Conservation (phyloP, 2,888 invertebrate genomes). For the Caenorhabditis becei region DNA sequence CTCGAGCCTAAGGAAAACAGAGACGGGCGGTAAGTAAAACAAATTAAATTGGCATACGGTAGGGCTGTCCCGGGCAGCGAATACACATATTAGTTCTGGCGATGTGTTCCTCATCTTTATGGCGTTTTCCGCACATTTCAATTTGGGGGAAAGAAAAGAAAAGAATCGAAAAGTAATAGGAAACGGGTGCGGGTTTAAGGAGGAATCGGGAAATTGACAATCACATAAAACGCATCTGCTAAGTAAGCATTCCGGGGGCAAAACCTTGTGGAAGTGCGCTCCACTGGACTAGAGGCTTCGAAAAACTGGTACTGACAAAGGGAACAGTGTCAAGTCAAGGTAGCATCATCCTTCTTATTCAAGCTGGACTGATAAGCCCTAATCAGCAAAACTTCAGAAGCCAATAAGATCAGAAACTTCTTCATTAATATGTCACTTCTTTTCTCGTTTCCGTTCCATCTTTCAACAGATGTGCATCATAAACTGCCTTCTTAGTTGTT, state of each 20-base stretch:
- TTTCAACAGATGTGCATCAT: constrained; percentile 10
- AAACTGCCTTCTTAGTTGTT: constrained; percentile 17
- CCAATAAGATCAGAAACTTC: no score
- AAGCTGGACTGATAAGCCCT: no score
- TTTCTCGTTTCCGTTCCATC: background rate
- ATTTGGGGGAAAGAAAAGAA: background rate
- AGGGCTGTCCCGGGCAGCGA: background rate
- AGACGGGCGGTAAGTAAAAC: constrained; percentile 28
- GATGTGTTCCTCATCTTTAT: constrained; percentile 6
- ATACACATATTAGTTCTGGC: constrained; percentile 18
- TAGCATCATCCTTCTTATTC: no score
- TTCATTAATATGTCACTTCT: background rate
- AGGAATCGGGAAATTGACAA: constrained; percentile 12
- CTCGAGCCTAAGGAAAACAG: constrained; percentile 14
- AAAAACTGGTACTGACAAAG: no score
- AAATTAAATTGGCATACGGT: constrained; percentile 41
- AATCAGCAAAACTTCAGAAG: no score
- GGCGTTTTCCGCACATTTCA: background rate
- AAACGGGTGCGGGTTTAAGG: constrained; percentile 9
- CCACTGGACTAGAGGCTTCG: no score
- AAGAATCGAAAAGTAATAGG: constrained; percentile 12
- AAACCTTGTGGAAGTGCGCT: background rate
- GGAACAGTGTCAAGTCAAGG: no score
- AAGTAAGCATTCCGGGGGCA: constrained; percentile 14
- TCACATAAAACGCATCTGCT: constrained; percentile 38